These are phyloP conservation scores for Premnoplex brunnescens DNA, from an alignment of 2,797 vertebrate genomes.

Conservation along the genomic window DNA sequence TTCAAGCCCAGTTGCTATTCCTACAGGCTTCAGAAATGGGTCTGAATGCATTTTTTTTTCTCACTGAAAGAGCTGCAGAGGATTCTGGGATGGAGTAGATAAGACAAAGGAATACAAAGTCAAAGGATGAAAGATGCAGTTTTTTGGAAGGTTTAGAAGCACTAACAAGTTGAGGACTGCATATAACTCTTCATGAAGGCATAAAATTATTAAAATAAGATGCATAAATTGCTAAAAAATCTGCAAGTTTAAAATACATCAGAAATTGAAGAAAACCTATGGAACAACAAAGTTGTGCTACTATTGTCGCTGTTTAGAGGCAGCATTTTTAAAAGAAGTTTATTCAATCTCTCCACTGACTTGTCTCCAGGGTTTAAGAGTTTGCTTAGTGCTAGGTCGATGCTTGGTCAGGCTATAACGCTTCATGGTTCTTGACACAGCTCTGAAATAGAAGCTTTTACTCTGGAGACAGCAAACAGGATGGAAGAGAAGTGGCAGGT, in stretches of 20 bases:
- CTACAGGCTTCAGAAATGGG: background rate
- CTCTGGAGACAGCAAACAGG: slow-evolving; percentile 53
- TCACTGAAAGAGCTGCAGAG: background rate
- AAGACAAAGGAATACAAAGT: background rate
- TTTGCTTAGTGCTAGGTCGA: slow-evolving; percentile 58
- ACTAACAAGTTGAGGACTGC: background rate
- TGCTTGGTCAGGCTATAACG: slow-evolving; percentile 69
- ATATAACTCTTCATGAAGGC: background rate
- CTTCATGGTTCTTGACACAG: slow-evolving; percentile 69
- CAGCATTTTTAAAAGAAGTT: background rate
- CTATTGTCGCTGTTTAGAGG: background rate
- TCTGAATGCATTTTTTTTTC: background rate
- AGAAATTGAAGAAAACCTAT: background rate
- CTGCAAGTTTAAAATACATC: background rate
- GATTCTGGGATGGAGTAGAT: background rate
- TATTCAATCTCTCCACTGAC: slow-evolving; percentile 39
- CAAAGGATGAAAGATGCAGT: background rate
- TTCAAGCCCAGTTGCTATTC: background rate
- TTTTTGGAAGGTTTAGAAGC: background rate
- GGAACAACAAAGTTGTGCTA: background rate
- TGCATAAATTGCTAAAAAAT: background rate
- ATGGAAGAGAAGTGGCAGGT: slow-evolving; percentile 41
- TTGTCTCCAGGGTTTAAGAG: slow-evolving; percentile 53
- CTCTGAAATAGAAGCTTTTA: slow-evolving; percentile 74
- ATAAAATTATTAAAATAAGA: background rate